Evolutionary conservation across 2,888 invertebrate genomes (phyloP), one percentile per base, ranked within the genome.

Genomic region (Catocala fraxini): DNA sequence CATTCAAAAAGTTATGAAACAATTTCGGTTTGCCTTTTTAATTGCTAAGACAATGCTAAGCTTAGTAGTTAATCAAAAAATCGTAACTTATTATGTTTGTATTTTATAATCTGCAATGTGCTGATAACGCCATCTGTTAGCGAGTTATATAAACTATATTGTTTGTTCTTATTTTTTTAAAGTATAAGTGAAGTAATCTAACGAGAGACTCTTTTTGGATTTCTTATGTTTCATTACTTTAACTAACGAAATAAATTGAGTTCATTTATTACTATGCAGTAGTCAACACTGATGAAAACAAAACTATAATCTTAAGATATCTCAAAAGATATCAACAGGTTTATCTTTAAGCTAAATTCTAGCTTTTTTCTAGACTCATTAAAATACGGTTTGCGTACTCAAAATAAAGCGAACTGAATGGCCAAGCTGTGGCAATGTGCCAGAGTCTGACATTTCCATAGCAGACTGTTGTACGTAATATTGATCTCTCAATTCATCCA

Each of bases 311-410:
- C 25, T 15, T 15, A 15, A 15, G 15, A 15, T 15, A 25, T 3
- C 25, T 25, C 4, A 25, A 25, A 25, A 25, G 46, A 55, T 45
- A 33, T 73, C 77, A 79, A 82, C 81, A 73, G 71, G 74, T 81
- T 63, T 12, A 45, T 12, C 66, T 61, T 71, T 60, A 58, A 57
- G 15, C 45, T 52, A 48, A 63, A 65, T 25, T 51, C 63, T 56
- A 60, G 51, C 52, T 57, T 63, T 66, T 66, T 77, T 72, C 70
- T 62, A 63, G 54, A 60, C 47, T 86, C 86, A 90, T 92, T 90
- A 89, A 88, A 89, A 91, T 89, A 84, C 91, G 84, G 87, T 87
- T 83, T 85, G 79, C 86, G 88, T 87, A 83, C 83, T 77, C 77
- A 85, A 87, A 88, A 90, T 89, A 90, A 87, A 86, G 79, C 80